Evolutionary conservation across 2,888 invertebrate genomes (phyloP), one percentile per base, ranked within the genome.

Genomic region (Tinea semifulvella): DNA sequence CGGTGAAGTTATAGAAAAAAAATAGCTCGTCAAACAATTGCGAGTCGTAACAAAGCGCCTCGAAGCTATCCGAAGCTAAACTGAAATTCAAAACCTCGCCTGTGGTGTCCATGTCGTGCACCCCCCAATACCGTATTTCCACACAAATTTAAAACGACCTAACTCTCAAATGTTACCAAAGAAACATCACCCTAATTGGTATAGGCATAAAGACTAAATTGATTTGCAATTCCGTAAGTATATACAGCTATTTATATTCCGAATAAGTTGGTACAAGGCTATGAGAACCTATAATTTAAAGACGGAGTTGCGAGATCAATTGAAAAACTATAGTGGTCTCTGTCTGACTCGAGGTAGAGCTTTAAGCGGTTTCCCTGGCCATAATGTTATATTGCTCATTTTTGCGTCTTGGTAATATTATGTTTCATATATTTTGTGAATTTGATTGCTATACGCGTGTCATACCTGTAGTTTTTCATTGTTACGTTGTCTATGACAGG

Each of bases 211-310:
- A 52, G 59, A 45, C 45, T 2, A 55, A 52, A 61, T 53, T 64
- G 6, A 4, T 45, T 47, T 46, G 10, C 47, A 51, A 42, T 36
- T 16, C 8, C 3, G 11, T 36, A n/a, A 18, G 36, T 18, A n/a
- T n/a, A n/a, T 36, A 18, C n/a, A n/a, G 8, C 16, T 5, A 10
- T 36, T 36, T 28, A 18, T 7, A 10, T 5, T 6, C 2, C 18
- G 8, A 36, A n/a, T 16, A 36, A 10, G 45, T 43, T 49, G 52
- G 60, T 63, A 69, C 77, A 76, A 80, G 79, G 79, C 80, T 79
- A 79, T 80, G 80, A 80, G 80, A 80, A 80, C 80, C 73, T 80
- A 70, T 79, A 79, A 80, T 80, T 80, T 77, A 71, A 79, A 76
- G 80, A 75, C 77, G 80, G 68, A 70, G 69, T 54, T 63, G 63